Evolutionary conservation across 2,797 vertebrate genomes (phyloP).

Genomic region (Phoeniculus purpureus): DNA sequence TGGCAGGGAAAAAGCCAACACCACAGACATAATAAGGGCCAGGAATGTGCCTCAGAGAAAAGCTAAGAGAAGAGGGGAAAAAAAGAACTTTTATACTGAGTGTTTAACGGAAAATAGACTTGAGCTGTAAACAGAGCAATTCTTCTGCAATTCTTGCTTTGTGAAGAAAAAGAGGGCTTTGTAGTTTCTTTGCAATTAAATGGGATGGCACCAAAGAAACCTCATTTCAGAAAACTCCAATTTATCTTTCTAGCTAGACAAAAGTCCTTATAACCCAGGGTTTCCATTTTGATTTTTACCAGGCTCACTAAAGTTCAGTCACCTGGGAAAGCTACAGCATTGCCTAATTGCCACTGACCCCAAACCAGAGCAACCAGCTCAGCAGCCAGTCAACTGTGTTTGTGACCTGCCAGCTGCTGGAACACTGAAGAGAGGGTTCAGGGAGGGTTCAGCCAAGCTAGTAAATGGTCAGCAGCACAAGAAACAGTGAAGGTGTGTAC

Average conservation of each 20-base stretch:
- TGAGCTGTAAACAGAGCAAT: constrained; percentile 35
- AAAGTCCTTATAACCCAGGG: not conserved
- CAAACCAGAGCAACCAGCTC: not conserved
- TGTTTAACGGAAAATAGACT: constrained; percentile 40
- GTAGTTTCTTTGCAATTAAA: constrained; percentile 24
- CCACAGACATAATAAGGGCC: constrained; percentile 21
- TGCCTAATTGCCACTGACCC: not conserved
- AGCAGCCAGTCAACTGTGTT: not conserved
- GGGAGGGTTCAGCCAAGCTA: not conserved
- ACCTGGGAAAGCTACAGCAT: not conserved
- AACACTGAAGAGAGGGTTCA: not conserved
- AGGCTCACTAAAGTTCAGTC: not conserved
- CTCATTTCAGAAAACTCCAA: not conserved
- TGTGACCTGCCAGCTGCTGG: not conserved
- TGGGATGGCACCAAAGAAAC: constrained; percentile 19
- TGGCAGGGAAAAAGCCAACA: constrained; percentile 23
- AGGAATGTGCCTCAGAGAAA: constrained; percentile 47
- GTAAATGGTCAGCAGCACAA: not conserved
- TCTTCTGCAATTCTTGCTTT: not conserved
- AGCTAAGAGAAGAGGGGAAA: constrained; percentile 5
- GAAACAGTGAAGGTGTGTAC: accelerated
- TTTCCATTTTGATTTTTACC: not conserved
- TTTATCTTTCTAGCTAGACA: constrained; percentile 1
- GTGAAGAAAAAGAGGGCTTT: constrained; percentile 11
- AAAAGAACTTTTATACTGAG: constrained; percentile 27